A percentile compares a stretch with the other conserved stretches of the same genome.
Evolutionary conservation across 1,140 invertebrate species (phyloP).

Genomic region (Lordiphosa collinella): DNA sequence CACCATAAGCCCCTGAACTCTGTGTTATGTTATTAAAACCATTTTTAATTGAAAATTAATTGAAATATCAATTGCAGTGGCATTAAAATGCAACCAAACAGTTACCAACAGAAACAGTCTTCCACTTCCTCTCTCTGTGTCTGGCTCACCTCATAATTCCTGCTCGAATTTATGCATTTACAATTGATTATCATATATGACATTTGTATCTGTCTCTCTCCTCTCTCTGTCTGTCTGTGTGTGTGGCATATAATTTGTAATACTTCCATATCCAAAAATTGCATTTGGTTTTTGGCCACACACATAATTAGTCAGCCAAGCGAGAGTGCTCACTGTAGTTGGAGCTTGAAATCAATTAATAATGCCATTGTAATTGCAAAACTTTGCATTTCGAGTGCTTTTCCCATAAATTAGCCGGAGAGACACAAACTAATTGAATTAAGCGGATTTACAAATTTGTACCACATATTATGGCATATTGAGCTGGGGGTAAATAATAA

Average conservation of each 20-base stretch:
- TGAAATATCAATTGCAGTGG: slow-evolving; percentile 68
- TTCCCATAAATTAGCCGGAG: slow-evolving; percentile 30
- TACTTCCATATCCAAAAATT: slow-evolving; percentile 29
- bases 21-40: slow-evolving; percentile 44
- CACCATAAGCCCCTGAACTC: background rate
- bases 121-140: background rate
- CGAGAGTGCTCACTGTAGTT: slow-evolving; percentile 28
- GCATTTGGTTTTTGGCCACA: slow-evolving; percentile 12
- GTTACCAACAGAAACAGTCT: slow-evolving; percentile 3
- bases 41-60: slow-evolving; percentile 72
- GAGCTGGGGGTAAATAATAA: no score
- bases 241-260: slow-evolving; percentile 27
- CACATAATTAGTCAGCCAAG: slow-evolving; percentile 6
- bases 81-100: slow-evolving; percentile 41
- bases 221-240: slow-evolving; percentile 5
- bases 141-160: slow-evolving; percentile 35
- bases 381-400: slow-evolving; percentile 23
- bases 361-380: slow-evolving; percentile 27
- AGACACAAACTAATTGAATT: slow-evolving; percentile 31
- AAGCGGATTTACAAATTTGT: slow-evolving; percentile 36
- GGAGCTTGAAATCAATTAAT: slow-evolving; percentile 34
- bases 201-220: slow-evolving; percentile 15
- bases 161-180: slow-evolving; percentile 52
- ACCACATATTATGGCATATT: background rate
- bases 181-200: slow-evolving; percentile 42